Percentiles rank a stretch among this genome's conserved stretches.
phyloP scores from a whole-genome alignment of 2,113 vertebrate genomes.

The Oreotrochilus melanogaster region DNA sequence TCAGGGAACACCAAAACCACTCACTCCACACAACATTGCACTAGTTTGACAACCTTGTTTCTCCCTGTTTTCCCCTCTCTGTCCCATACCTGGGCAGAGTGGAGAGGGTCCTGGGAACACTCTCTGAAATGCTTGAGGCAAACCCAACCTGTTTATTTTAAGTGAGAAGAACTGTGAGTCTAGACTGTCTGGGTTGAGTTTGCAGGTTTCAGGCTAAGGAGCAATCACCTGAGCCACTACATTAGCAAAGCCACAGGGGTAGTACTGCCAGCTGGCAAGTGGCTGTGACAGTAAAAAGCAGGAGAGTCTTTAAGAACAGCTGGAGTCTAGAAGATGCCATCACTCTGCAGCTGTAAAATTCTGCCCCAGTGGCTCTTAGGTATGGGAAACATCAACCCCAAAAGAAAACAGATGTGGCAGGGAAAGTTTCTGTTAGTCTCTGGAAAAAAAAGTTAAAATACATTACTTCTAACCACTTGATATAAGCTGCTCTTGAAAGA shows the following conservation, averaged over 20 bases:
- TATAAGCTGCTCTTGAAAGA: not conserved
- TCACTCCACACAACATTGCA: accelerated
- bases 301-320: not conserved
- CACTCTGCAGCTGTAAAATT: not conserved
- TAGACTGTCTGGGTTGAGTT: not conserved
- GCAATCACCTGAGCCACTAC: not conserved
- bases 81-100: not conserved
- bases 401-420: not conserved
- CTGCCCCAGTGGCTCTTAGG: not conserved
- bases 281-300: not conserved
- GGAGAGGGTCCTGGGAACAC: accelerated
- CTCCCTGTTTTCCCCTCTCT: not conserved
- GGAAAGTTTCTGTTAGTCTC: not conserved
- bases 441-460: not conserved
- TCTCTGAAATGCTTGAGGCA: not conserved
- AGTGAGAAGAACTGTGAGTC: not conserved
- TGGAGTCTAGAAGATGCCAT: not conserved
- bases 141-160: not conserved
- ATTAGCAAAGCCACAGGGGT: not conserved
- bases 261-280: not conserved
- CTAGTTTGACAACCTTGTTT: not conserved
- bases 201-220: not conserved
- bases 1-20: not conserved
- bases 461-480: not conserved
- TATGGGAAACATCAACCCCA: not conserved